A percentile compares a stretch with the other conserved stretches of the same genome.
Evolutionary conservation across 2,113 vertebrate genomes (phyloP).

Genomic region (Pseudolaguvia tuberculata): DNA sequence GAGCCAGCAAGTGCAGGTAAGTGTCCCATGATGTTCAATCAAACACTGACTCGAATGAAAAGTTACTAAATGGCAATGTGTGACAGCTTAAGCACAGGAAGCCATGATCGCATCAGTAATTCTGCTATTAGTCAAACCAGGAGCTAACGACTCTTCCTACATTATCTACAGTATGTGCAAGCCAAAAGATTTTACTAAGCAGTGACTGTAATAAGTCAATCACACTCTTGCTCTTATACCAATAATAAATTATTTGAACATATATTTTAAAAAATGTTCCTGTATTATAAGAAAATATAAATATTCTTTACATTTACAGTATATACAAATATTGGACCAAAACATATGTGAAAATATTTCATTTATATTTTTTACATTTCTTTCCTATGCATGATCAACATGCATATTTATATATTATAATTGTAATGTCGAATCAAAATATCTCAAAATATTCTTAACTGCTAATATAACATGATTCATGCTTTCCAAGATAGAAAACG

Average conservation of each 20-base stretch:
- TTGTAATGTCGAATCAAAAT: neutral
- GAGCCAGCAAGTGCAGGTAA: conserved; percentile 62
- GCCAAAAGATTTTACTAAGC: neutral
- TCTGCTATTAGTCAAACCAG: conserved; percentile 21
- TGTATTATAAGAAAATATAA: too few species aligned
- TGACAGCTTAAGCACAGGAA: neutral
- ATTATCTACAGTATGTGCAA: conserved; percentile 12
- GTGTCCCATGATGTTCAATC: conserved; percentile 10
- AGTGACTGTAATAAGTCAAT: too few species aligned
- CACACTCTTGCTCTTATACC: too few species aligned
- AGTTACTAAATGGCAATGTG: neutral
- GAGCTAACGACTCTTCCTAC: conserved; percentile 9
- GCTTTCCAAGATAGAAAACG: neutral
- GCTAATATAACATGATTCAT: neutral
- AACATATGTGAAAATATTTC: too few species aligned
- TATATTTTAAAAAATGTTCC: too few species aligned
- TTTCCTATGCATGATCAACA: too few species aligned
- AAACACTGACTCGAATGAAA: conserved; percentile 16
- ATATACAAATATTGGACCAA: too few species aligned
- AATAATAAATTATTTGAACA: too few species aligned
- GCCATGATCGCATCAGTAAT: conserved; percentile 18
- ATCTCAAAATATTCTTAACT: neutral
- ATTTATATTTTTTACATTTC: too few species aligned
- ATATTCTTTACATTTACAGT: too few species aligned
- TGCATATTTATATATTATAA: too few species aligned